Evolutionary conservation across 1,140 invertebrate species (phyloP).

Genomic region (Procambarus virginalis): DNA sequence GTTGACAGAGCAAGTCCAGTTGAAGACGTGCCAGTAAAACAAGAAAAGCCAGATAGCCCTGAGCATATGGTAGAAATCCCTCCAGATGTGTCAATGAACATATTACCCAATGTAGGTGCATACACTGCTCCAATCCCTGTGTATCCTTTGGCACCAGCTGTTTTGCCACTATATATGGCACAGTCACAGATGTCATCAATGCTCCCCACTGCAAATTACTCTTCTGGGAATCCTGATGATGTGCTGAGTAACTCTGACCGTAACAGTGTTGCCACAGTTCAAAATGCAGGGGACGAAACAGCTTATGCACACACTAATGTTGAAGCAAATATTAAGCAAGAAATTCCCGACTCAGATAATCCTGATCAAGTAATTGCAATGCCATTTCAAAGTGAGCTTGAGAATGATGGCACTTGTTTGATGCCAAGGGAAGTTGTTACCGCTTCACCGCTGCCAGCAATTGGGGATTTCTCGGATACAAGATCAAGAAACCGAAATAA

Average conservation of each 20-base stretch:
- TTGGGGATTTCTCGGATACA: background rate
- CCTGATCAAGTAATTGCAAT: constrained; percentile 2
- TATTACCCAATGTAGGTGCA: background rate
- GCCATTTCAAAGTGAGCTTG: background rate
- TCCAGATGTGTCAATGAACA: background rate
- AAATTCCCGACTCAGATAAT: background rate
- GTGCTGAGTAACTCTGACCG: background rate
- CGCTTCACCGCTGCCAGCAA: background rate
- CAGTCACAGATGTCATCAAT: background rate
- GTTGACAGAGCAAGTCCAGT: background rate
- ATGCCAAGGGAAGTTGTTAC: background rate
- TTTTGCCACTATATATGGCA: background rate
- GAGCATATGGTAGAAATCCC: constrained; percentile 1
- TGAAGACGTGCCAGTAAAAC: background rate
- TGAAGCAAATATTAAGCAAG: constrained; percentile 25
- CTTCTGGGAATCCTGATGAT: background rate
- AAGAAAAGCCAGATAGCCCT: background rate
- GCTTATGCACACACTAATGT: background rate
- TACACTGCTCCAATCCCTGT: background rate
- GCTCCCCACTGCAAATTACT: background rate
- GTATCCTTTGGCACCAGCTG: background rate
- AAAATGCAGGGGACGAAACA: background rate
- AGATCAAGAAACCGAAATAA: background rate
- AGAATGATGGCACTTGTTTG: background rate
- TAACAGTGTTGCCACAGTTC: background rate